Evolutionary conservation across 2,888 invertebrate genomes (phyloP), one percentile per base, ranked within the genome.

Genomic region (Sminthurides aquaticus): DNA sequence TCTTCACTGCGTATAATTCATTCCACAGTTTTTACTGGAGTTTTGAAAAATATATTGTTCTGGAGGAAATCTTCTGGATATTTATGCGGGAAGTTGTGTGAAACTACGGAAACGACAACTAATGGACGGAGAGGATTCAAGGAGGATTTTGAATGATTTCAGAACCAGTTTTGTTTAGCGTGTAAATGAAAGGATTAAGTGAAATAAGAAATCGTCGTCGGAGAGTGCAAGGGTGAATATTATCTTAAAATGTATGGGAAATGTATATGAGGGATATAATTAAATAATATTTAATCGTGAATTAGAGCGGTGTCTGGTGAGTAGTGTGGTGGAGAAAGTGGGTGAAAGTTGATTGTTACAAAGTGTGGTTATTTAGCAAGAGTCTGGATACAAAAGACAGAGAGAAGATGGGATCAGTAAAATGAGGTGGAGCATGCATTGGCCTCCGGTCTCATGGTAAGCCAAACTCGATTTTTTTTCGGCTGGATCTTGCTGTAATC

Each of bases 401-500:
- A 48, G 54, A 29, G 56, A 62, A 62, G 57, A 62, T 62, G 55
- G 64, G 55, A 60, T 67, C 62, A 63, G 28, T 64, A 57, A 58
- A 57, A 64, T 64, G 62, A 61, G 29, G 48, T 57, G 61, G 57
- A 67, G 60, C 52, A 67, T 67, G 67, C 64, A 67, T 61, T 67
- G 67, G 67, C 62, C 67, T 67, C 67, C 67, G 57, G 67, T 64
- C 56, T 67, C 67, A 67, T 64, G 67, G 67, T 67, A 61, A 67
- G 67, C 43, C 8, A 34, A 34, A 34, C 43, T 34, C 43, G 5
- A 11, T 34, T 15, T 34, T 34, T 11, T 34, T 5, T 15, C 43
- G 43, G 5, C 43, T 5, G 8, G 15, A 15, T 15, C 43, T 34
- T 34, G 5, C 43, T 34, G 8, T 34, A 5, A 34, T n/a, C n/a